Conservation (phyloP, 2,888 invertebrate genomes). For the Tinea semifulvella region DNA sequence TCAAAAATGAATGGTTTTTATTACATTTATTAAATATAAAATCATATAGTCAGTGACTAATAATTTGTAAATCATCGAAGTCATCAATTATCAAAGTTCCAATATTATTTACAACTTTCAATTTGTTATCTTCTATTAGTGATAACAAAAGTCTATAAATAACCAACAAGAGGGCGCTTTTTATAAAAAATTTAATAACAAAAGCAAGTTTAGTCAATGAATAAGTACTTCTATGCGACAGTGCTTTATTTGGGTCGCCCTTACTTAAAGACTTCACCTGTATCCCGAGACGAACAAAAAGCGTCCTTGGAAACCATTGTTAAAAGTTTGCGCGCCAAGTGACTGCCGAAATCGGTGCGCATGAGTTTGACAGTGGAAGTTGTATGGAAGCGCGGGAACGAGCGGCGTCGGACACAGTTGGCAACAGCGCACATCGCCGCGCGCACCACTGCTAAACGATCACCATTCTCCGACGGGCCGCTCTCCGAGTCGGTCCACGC, state of each 20-base stretch:
- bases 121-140: neutral
- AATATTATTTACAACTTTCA: neutral
- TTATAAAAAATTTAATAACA: neutral
- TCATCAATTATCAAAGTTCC: conserved; percentile 1
- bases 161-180: neutral
- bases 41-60: too few relatives aligned
- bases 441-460: neutral
- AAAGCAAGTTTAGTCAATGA: conserved; percentile 4
- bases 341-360: conserved; percentile 52
- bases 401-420: conserved; percentile 37
- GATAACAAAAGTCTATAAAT: conserved; percentile 2
- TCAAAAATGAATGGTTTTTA: too few relatives aligned
- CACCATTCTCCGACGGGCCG: neutral
- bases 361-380: neutral
- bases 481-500: neutral
- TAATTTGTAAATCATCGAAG: neutral
- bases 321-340: conserved; percentile 60
- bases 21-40: too few relatives aligned
- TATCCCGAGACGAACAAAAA: conserved; percentile 40
- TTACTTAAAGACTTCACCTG: conserved; percentile 41
- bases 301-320: conserved; percentile 58
- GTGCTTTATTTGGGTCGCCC: conserved; percentile 10
- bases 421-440: conserved; percentile 38
- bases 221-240: conserved; percentile 3
- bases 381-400: conserved; percentile 21